Evolutionary conservation across 2,888 invertebrate species (phyloP).

Genomic region (Prenolepis imparis): DNA sequence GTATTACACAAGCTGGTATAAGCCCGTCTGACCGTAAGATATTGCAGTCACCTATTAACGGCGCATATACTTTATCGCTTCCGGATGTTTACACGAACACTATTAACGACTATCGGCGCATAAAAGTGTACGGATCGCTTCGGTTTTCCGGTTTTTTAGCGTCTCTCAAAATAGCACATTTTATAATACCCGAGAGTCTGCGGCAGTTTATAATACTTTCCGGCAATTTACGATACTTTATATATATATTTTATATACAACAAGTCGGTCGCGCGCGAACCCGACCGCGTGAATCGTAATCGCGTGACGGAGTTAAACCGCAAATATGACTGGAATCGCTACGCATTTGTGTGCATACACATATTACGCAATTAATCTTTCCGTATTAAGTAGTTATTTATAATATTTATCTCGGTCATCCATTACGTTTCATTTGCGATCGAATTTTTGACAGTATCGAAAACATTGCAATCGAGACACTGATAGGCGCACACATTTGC

Average conservation of each 20-base stretch:
- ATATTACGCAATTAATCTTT: background rate
- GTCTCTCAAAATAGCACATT: conserved; percentile 50
- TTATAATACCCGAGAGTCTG: conserved; percentile 2
- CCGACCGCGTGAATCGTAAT: conserved; percentile 50
- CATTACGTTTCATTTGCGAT: background rate
- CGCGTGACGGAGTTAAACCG: background rate
- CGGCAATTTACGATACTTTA: conserved; percentile 36
- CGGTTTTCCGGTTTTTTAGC: conserved; percentile 57
- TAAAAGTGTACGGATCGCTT: conserved; percentile 11
- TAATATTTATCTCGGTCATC: background rate
- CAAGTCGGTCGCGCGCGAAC: background rate
- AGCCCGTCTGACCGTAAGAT: background rate
- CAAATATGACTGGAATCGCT: background rate
- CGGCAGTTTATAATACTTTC: background rate
- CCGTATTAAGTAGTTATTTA: background rate
- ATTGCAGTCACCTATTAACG: conserved; percentile 24
- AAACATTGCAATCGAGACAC: conserved; percentile 7
- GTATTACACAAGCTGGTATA: conserved; percentile 27
- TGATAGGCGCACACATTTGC: background rate
- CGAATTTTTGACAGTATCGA: background rate
- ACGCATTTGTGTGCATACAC: no score
- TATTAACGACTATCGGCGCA: background rate
- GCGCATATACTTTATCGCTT: conserved; percentile 35
- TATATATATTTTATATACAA: conserved; percentile 21
- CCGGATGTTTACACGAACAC: conserved; percentile 41